Evolutionary conservation across 2,113 vertebrate species (phyloP).

Genomic region (Syngnathus scovelli): DNA sequence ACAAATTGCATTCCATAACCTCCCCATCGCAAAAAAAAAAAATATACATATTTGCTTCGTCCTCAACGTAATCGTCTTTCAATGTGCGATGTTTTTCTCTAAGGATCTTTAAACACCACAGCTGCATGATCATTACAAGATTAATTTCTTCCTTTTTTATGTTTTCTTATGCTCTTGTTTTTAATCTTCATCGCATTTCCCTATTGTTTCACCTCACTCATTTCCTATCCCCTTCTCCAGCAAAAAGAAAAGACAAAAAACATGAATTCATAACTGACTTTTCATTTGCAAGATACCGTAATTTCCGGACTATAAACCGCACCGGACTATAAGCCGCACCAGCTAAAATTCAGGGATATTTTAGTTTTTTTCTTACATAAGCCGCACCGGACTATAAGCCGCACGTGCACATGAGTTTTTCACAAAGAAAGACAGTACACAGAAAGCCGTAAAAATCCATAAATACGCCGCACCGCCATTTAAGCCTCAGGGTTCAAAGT

Average conservation of each 20-base stretch:
- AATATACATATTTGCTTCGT: not conserved
- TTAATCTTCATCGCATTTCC: slow-evolving; percentile 27
- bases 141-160: slow-evolving; percentile 26
- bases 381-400: no score
- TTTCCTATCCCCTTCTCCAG: slow-evolving; percentile 31
- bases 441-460: no score
- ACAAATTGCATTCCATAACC: not conserved
- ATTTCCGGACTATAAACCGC: no score
- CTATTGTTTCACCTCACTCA: slow-evolving; percentile 22
- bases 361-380: no score
- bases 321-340: no score
- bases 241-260: slow-evolving; percentile 26
- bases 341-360: no score
- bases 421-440: no score
- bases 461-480: no score
- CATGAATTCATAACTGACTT: slow-evolving; percentile 47
- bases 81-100: slow-evolving; percentile 4
- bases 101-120: slow-evolving; percentile 5
- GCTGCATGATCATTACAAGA: slow-evolving; percentile 14
- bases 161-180: slow-evolving; percentile 18
- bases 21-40: not conserved
- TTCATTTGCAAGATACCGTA: slow-evolving; percentile 37
- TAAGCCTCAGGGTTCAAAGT: no score
- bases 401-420: no score
- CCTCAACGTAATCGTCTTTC: slow-evolving; percentile 16